Base-by-base conservation (phyloP, 2,888 invertebrate species). In the Hirtodrosophila confusa region DNA sequence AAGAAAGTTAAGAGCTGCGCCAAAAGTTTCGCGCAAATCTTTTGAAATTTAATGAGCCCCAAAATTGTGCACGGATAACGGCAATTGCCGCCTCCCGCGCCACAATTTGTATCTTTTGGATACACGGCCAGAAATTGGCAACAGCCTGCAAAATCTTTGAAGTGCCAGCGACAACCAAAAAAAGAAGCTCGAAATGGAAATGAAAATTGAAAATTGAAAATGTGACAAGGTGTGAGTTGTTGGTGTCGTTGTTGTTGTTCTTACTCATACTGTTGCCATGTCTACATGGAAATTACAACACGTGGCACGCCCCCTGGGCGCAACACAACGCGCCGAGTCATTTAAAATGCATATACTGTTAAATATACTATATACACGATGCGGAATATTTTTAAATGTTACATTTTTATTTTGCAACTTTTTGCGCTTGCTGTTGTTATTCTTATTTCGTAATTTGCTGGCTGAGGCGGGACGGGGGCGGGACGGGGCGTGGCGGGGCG, bases 21-120 rank as follows among this genome's bases (percentile, higher is more conserved):
- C 37, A 58, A 58, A 69, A 82, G 86, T 86, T 31, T 69, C 61
- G 49, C 64, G 56, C 78, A 80, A 87, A 80, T 87, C 79, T 86
- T 86, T 80, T 70, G 80, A 82, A 83, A 88, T 79, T 83, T 88
- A 88, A 82, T 82, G 82, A 88, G 82, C 86, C 88, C 63, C 76
- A 75, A 88, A 88, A 86, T 83, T 66, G 72, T 40, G 47, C 73
- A 58, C 54, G 65, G 63, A 51, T 45, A 35, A 58, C 60, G 60
- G 37, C 33, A 45, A 61, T 41, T 44, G 17, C 17, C 33, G 23
- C 29, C 6, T 4, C 12, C 3, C 17, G 1, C 10, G 8, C 17
- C 58, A 33, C 33, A 31, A 39, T 47, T 35, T 74, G 39, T 48
- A 54, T 62, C 48, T 33, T 39, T 51, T 53, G 45, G 60, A 45